Conservation (phyloP, 1,140 invertebrate species). For the Gryon sp. region DNA sequence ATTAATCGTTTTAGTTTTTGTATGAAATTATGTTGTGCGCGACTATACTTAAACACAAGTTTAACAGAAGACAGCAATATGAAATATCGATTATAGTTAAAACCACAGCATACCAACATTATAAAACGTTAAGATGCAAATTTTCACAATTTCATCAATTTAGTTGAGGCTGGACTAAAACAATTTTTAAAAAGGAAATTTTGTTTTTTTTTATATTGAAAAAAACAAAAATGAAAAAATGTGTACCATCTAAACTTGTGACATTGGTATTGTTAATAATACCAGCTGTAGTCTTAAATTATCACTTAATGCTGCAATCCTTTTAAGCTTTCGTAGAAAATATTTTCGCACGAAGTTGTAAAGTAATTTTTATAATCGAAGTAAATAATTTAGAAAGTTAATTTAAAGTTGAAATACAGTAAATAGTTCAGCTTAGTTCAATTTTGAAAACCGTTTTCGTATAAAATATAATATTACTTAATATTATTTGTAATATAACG, state of each 20-base stretch:
- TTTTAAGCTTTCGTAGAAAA: background rate
- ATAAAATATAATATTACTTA: too few relatives aligned
- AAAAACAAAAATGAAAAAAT: too few relatives aligned
- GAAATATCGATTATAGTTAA: slow-evolving; percentile 40
- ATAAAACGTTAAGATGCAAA: slow-evolving; percentile 7
- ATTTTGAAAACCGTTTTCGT: too few relatives aligned
- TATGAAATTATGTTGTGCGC: slow-evolving; percentile 7
- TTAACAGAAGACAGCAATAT: slow-evolving; percentile 9
- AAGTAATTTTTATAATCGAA: background rate
- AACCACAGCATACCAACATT: slow-evolving; percentile 14
- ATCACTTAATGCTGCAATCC: background rate
- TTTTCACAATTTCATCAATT: slow-evolving; percentile 15
- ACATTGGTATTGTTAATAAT: too few relatives aligned
- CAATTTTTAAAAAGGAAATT: background rate
- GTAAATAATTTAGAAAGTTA: too few relatives aligned
- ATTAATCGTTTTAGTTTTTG: slow-evolving; percentile 3
- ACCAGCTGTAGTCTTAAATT: background rate
- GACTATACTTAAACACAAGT: slow-evolving; percentile 13
- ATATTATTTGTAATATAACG: too few relatives aligned
- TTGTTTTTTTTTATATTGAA: too few relatives aligned
- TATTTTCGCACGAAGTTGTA: background rate
- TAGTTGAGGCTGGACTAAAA: too few relatives aligned
- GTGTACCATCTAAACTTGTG: too few relatives aligned
- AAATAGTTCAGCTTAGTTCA: too few relatives aligned
- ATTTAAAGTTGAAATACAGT: too few relatives aligned